Base-by-base conservation (phyloP, 2,888 invertebrate species). In the Glomeris marginata region DNA sequence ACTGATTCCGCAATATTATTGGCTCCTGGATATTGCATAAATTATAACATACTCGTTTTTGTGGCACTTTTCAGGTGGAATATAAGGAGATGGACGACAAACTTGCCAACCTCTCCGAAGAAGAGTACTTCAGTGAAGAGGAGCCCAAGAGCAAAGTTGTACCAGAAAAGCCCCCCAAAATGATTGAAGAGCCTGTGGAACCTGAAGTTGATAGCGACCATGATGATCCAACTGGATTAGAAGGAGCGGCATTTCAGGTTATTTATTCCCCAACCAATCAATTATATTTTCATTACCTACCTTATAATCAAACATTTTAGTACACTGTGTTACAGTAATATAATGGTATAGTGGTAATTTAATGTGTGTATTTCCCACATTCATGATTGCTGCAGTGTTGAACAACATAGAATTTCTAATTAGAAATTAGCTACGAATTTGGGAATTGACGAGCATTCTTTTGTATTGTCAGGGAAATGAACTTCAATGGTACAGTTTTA, bases 161-260 rank as follows among this genome's bases (percentile, higher is more conserved):
- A 28, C 59, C 60, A 44, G 58, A 57, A 15, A 57, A 52, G 36
- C 44, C 44, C 18, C 50, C 52, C 1, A 16, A 40, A 20, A 52
- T 46, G 16, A 43, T 45, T 8, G 47, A 43, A 36, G 56, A 53
- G 34, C 53, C 53, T 10, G 51, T 54, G 1, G 69, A 68, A 54
- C 64, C 65, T 18, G 68, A 68, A 51, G 66, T 66, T 45, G 72
- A 73, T 51, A 72, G 71, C 49, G 72, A 73, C 55, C 69, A 71
- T 58, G 74, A 74, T 61, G 74, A 74, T 58, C 72, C 72, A 1
- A 68, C 72, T 55, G 72, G 84, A 33, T 72, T 91, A 56, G 92
- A 94, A 71, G 92, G 92, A 37, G 88, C 90, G 41, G 87, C 90
- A 1, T 90, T 90, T 66, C 88, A 53, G 44, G 51, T n/a, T n/a